A percentile compares a stretch with the other conserved stretches of the same genome.
Evolutionary conservation across 2,888 invertebrate species (phyloP).

Genomic region (Meiosimyza decipiens): DNA sequence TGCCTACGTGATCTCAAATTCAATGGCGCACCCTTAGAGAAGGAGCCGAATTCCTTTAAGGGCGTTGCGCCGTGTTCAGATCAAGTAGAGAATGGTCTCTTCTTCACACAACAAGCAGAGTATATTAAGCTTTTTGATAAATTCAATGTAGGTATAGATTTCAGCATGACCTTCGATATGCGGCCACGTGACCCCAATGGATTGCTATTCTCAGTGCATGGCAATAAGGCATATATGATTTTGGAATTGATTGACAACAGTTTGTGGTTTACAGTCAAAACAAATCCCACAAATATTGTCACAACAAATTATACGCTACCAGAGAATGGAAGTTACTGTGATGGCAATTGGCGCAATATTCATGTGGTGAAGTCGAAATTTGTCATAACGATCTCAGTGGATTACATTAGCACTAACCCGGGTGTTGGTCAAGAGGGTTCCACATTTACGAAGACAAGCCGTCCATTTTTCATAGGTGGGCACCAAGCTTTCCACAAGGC

Average conservation of each 20-base stretch:
- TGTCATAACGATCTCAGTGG: conserved; percentile 87
- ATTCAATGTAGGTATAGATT: conserved; percentile 82
- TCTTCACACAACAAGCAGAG: conserved; percentile 84
- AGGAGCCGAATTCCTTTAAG: conserved; percentile 69
- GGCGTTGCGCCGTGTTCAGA: conserved; percentile 84
- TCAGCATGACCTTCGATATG: conserved; percentile 86
- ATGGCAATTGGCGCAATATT: conserved; percentile 93
- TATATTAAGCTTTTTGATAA: conserved; percentile 76
- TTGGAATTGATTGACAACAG: conserved; percentile 89
- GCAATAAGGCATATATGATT: conserved; percentile 82
- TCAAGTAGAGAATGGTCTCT: conserved; percentile 82
- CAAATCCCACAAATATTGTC: conserved; percentile 81
- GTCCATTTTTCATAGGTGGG: conserved; percentile 92
- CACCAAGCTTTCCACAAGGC: conserved; percentile 72
- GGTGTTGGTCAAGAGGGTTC: conserved; percentile 75
- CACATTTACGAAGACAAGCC: conserved; percentile 80
- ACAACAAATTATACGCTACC: conserved; percentile 76
- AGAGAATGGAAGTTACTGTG: conserved; percentile 81
- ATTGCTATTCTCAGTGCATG: conserved; percentile 86
- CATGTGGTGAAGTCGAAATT: conserved; percentile 90
- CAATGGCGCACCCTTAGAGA: conserved; percentile 75
- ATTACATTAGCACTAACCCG: conserved; percentile 80
- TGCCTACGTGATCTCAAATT: conserved; percentile 83
- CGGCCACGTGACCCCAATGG: conserved; percentile 88
- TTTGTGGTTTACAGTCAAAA: conserved; percentile 83